Conservation (phyloP, 2,888 invertebrate species). For the Apodemia duryi region DNA sequence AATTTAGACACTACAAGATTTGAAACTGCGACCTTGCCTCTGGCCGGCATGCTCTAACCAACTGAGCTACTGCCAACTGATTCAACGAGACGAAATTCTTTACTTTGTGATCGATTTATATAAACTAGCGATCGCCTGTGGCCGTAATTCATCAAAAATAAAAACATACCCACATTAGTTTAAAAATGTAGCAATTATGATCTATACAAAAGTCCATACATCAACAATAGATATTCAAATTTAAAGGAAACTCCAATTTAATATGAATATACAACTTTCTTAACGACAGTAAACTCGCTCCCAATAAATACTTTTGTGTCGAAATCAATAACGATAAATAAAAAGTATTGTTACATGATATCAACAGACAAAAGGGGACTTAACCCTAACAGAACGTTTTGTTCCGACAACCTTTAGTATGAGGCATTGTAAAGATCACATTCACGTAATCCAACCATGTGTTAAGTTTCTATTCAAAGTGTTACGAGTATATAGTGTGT, state of each 20-base stretch:
- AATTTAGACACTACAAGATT: too few relatives aligned
- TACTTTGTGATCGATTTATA: too few relatives aligned
- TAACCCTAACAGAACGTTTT: conserved; percentile 4
- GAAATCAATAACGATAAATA: conserved; percentile 1
- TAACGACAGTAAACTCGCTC: neutral
- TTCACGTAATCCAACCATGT: neutral
- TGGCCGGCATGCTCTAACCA: too few relatives aligned
- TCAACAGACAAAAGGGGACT: neutral
- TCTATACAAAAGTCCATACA: too few relatives aligned
- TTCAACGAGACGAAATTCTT: too few relatives aligned
- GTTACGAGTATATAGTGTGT: neutral
- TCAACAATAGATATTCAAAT: too few relatives aligned
- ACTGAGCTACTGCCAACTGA: too few relatives aligned
- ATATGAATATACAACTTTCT: neutral
- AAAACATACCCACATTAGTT: too few relatives aligned
- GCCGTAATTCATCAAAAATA: too few relatives aligned
- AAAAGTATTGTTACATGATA: neutral
- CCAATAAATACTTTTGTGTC: conserved; percentile 3
- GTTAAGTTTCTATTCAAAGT: neutral
- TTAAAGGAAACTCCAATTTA: neutral
- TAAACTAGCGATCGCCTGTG: too few relatives aligned
- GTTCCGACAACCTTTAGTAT: conserved; percentile 2
- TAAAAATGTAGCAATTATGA: too few relatives aligned
- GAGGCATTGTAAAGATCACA: neutral
- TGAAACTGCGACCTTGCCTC: too few relatives aligned